phyloP scores from a whole-genome alignment of 2,797 vertebrate genomes.

The Sebastes iracundus region DNA sequence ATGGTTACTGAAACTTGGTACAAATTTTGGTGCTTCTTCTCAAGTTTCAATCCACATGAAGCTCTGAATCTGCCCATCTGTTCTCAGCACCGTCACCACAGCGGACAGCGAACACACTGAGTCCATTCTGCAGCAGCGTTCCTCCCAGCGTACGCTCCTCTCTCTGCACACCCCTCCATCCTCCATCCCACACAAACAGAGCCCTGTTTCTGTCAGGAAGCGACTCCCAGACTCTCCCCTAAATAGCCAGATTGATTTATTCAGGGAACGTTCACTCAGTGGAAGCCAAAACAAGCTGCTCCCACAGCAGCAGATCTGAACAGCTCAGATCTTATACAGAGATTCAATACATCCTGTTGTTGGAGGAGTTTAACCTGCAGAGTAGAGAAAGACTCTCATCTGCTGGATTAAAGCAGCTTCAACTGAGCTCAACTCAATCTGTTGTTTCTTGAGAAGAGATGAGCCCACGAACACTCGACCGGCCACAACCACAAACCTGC shows the following conservation, averaged over 20 bases:
- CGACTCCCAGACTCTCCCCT: conserved; percentile 47
- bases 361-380: background rate
- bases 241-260: conserved; percentile 67
- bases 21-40: background rate
- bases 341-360: conserved; percentile 13
- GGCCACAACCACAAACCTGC: background rate
- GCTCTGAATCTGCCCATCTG: background rate
- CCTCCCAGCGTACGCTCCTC: conserved; percentile 7
- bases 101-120: conserved; percentile 57
- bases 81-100: conserved; percentile 13
- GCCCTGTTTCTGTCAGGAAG: conserved; percentile 77
- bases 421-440: background rate
- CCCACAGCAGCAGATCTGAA: conserved; percentile 45
- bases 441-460: background rate
- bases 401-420: background rate
- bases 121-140: conserved; percentile 40
- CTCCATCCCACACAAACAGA: conserved; percentile 70
- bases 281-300: conserved; percentile 62
- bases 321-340: conserved; percentile 29
- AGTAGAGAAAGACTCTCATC: background rate
- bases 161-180: background rate
- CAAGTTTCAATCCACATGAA: background rate
- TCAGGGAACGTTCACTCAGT: background rate
- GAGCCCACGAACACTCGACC: too few species aligned
- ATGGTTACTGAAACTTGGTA: background rate